Conservation (phyloP, 92 coral and sea anemone genomes). For the Siderastrea siderea region DNA sequence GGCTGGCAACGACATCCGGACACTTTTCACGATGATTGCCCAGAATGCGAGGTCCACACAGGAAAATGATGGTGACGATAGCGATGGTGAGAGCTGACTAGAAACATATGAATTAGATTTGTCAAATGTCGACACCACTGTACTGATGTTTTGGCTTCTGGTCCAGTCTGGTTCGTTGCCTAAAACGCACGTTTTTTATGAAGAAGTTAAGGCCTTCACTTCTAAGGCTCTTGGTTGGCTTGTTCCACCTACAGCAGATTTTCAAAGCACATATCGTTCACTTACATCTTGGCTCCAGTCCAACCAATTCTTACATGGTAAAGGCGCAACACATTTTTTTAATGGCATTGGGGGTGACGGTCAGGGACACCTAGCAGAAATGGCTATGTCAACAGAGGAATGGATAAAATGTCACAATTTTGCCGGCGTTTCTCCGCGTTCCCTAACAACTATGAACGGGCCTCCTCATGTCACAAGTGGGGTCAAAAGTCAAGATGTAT, state of each 20-base stretch:
- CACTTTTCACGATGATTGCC: conserved; percentile 1
- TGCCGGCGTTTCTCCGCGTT: conserved; percentile 31
- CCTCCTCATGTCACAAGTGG: not conserved
- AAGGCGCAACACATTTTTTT: conserved; percentile 34
- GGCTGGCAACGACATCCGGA: too few species aligned
- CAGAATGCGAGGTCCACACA: conserved; percentile 32
- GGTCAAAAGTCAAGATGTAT: not conserved
- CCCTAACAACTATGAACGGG: conserved; percentile 25
- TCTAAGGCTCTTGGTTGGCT: conserved; percentile 38
- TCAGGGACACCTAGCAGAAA: conserved; percentile 22
- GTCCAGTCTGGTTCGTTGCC: conserved; percentile 34
- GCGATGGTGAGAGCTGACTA: conserved; percentile 42
- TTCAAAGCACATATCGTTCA: conserved; percentile 10
- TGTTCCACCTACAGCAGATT: conserved; percentile 27
- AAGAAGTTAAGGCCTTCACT: conserved; percentile 37
- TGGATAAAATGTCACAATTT: conserved; percentile 21
- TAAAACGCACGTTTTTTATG: conserved; percentile 40
- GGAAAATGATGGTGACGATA: conserved; percentile 43
- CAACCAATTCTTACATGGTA: conserved; percentile 29
- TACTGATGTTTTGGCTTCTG: not conserved
- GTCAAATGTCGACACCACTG: conserved; percentile 46
- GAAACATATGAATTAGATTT: conserved; percentile 40
- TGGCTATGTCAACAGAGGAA: conserved; percentile 19
- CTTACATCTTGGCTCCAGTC: conserved; percentile 24
- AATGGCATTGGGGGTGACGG: conserved; percentile 24